These are phyloP conservation scores for Caenorhabditis afra DNA, from an alignment of 2,888 invertebrate genomes.

Conservation along the genomic window DNA sequence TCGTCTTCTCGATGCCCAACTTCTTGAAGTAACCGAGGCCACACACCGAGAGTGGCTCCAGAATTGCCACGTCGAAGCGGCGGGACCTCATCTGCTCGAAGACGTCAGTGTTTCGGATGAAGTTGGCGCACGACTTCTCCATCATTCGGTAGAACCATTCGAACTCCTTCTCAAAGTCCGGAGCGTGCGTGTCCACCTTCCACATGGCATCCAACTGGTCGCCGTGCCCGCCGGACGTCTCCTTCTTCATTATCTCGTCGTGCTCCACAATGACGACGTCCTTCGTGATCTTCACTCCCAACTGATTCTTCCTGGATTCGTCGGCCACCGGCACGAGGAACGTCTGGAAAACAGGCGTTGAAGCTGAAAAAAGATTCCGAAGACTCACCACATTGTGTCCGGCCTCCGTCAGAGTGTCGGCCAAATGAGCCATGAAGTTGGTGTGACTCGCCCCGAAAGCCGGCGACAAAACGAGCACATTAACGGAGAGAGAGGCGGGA, in stretches of 20 bases:
- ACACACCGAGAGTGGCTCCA: slow-evolving; percentile 48
- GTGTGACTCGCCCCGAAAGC: slow-evolving; percentile 55
- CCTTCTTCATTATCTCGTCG: slow-evolving; percentile 35
- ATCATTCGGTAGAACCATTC: slow-evolving; percentile 31
- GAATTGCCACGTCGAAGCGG: slow-evolving; percentile 48
- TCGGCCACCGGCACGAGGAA: slow-evolving; percentile 42
- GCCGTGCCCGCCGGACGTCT: slow-evolving; percentile 19
- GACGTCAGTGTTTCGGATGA: slow-evolving; percentile 20
- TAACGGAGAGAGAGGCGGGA: background rate
- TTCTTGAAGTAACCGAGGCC: slow-evolving; percentile 47
- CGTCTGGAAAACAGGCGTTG: slow-evolving; percentile 27
- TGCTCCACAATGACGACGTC: slow-evolving; percentile 36
- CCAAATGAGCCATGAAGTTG: slow-evolving; percentile 59
- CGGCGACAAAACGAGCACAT: slow-evolving; percentile 53
- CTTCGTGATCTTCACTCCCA: slow-evolving; percentile 33
- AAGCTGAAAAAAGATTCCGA: too few species aligned
- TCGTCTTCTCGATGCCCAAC: slow-evolving; percentile 47
- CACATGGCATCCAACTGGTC: slow-evolving; percentile 44
- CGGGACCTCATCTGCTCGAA: slow-evolving; percentile 22
- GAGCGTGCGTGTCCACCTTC: slow-evolving; percentile 22
- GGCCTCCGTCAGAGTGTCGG: slow-evolving; percentile 52
- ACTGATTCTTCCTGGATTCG: slow-evolving; percentile 8
- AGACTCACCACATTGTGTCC: slow-evolving; percentile 60
- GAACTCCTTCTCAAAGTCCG: slow-evolving; percentile 26
- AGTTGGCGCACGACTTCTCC: slow-evolving; percentile 25